phyloP scores from a whole-genome alignment of 2,113 vertebrate species.

The Oophaga pumilio region DNA sequence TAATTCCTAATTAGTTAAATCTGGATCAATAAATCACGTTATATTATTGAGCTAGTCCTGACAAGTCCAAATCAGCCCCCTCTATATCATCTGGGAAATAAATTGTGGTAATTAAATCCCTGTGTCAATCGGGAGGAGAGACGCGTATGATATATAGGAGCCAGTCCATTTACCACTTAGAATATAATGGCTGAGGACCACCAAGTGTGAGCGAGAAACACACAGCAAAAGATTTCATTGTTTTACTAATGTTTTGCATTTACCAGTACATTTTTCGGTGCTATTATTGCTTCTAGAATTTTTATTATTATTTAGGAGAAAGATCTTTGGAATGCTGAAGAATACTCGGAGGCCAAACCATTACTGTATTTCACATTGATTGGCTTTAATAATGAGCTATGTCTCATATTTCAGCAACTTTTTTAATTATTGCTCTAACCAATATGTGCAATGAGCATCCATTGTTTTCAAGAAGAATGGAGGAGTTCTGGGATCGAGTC shows the following conservation, averaged over 20 bases:
- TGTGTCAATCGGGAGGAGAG: neutral
- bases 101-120: slow-evolving; percentile 2
- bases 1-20: slow-evolving; percentile 35
- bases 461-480: neutral
- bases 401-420: slow-evolving; percentile 16
- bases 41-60: slow-evolving; percentile 9
- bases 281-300: slow-evolving; percentile 8
- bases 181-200: slow-evolving; percentile 27
- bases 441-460: neutral
- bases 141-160: neutral
- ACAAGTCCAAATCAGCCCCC: neutral
- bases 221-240: slow-evolving; percentile 20
- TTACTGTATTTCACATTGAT: neutral
- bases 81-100: slow-evolving; percentile 46
- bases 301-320: neutral
- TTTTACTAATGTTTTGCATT: slow-evolving; percentile 39
- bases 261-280: slow-evolving; percentile 9
- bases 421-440: too few species aligned
- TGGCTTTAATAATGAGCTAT: neutral
- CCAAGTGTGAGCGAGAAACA: slow-evolving; percentile 11
- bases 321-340: neutral
- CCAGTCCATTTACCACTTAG: neutral
- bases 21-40: slow-evolving; percentile 28
- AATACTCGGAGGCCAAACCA: neutral
- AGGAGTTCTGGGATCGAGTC: neutral